Percentiles rank a stretch among this genome's conserved stretches.
Conservation (phyloP, 2,113 vertebrate genomes). For the Pangasianodon hypophthalmus region DNA sequence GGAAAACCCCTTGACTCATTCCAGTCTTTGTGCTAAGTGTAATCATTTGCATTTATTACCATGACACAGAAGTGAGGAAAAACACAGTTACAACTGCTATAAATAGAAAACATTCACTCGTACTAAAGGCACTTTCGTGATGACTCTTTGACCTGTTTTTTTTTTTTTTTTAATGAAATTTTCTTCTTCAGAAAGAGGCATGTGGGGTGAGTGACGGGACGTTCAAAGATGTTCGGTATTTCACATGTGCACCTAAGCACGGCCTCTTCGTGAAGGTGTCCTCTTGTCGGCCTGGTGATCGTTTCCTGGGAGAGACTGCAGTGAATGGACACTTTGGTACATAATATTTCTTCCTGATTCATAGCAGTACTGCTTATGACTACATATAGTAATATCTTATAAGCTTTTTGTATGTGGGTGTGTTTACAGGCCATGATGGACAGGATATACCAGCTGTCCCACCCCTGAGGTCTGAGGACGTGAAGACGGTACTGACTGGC, state of each 20-base stretch:
- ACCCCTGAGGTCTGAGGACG: constrained; percentile 72
- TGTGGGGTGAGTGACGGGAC: constrained; percentile 73
- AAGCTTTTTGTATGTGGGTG: constrained; percentile 12
- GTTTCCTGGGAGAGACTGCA: constrained; percentile 66
- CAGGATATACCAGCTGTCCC: constrained; percentile 51
- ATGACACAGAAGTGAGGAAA: not conserved
- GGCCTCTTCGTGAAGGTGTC: constrained; percentile 80
- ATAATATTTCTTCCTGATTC: not conserved
- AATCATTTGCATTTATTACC: not conserved
- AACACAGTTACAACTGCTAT: not conserved
- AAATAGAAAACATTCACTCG: not conserved
- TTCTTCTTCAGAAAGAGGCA: constrained; percentile 73
- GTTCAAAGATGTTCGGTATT: constrained; percentile 68
- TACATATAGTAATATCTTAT: not conserved
- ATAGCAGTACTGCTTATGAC: not conserved
- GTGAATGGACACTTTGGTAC: constrained; percentile 53
- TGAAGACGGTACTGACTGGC: constrained; percentile 71
- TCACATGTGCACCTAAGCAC: constrained; percentile 68
- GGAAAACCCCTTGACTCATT: not conserved
- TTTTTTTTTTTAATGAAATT: not conserved
- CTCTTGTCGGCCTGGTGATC: constrained; percentile 75
- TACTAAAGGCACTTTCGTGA: not conserved
- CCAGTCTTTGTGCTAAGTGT: not conserved
- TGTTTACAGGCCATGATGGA: constrained; percentile 57
- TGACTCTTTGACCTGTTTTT: not conserved